Percentiles rank a stretch among this genome's conserved stretches.
These are phyloP conservation scores for Ptilonorhynchus violaceus DNA, from an alignment of 2,113 vertebrate species.

Conservation along the genomic window DNA sequence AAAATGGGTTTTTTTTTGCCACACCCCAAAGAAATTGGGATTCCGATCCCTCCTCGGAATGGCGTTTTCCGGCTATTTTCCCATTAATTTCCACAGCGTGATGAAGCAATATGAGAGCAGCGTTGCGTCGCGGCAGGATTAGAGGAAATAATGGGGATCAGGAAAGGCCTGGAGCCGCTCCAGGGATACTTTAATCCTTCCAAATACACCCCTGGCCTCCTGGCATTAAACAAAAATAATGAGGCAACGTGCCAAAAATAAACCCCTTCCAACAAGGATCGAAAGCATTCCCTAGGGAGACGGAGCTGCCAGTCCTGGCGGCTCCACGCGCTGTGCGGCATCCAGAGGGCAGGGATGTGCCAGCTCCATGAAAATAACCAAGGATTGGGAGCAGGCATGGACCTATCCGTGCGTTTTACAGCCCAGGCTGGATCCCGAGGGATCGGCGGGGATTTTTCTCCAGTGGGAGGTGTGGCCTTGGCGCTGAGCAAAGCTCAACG, in stretches of 20 bases:
- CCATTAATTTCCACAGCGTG: background rate
- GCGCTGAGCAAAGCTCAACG: background rate
- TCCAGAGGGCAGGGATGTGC: background rate
- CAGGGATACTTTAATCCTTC: slow-evolving; percentile 9
- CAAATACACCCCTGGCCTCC: background rate
- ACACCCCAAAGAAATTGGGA: background rate
- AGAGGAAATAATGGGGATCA: background rate
- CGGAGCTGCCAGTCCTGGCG: background rate
- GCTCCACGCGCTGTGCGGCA: rapidly evolving
- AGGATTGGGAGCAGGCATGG: background rate
- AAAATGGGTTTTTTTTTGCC: background rate
- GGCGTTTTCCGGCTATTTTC: background rate
- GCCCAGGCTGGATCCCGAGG: background rate
- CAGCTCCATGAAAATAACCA: background rate
- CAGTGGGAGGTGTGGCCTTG: background rate
- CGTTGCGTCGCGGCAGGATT: background rate
- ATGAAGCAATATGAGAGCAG: background rate
- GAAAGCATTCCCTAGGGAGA: background rate
- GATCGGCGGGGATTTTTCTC: rapidly evolving
- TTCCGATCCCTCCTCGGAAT: background rate
- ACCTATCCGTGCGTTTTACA: rapidly evolving
- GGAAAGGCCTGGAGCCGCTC: background rate
- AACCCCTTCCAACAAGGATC: background rate
- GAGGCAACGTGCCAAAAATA: background rate
- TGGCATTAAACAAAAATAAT: background rate